These are phyloP conservation scores for Ricordea florida DNA, from an alignment of 92 coral and sea anemone species.

Conservation along the genomic window DNA sequence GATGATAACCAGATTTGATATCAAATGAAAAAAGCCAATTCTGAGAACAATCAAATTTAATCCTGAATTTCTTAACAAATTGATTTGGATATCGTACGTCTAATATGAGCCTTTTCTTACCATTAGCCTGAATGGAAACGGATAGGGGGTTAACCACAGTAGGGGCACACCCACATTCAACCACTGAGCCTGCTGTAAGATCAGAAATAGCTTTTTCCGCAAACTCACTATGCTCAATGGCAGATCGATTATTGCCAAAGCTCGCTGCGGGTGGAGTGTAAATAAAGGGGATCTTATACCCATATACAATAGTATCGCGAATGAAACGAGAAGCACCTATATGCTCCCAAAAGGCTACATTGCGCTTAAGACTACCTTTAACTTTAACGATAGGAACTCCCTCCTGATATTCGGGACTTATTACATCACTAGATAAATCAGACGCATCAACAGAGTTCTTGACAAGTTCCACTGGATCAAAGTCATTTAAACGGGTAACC, in stretches of 20 bases:
- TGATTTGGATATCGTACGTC: too few species aligned
- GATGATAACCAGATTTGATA: conserved; percentile 39
- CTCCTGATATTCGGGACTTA: conserved; percentile 15
- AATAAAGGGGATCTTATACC: neutral
- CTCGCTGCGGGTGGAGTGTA: neutral
- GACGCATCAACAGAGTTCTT: conserved; percentile 6
- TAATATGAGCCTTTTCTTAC: too few species aligned
- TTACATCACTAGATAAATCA: conserved; percentile 1
- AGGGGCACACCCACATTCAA: too few species aligned
- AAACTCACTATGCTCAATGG: too few species aligned
- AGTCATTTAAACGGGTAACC: neutral
- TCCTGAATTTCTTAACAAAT: neutral
- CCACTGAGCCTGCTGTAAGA: too few species aligned
- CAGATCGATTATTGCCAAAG: neutral
- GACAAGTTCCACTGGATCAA: conserved; percentile 6
- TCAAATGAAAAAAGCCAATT: conserved; percentile 48
- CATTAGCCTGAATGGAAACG: too few species aligned
- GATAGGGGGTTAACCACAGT: too few species aligned
- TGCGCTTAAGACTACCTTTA: neutral
- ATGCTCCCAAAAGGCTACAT: conserved; percentile 1
- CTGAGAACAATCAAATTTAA: conserved; percentile 5
- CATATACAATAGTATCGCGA: neutral
- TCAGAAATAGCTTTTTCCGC: too few species aligned
- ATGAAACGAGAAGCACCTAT: conserved; percentile 3
- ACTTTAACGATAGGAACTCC: neutral